Evolutionary conservation across 2,113 vertebrate genomes (phyloP).

Genomic region (Oncorhynchus mykiss): DNA sequence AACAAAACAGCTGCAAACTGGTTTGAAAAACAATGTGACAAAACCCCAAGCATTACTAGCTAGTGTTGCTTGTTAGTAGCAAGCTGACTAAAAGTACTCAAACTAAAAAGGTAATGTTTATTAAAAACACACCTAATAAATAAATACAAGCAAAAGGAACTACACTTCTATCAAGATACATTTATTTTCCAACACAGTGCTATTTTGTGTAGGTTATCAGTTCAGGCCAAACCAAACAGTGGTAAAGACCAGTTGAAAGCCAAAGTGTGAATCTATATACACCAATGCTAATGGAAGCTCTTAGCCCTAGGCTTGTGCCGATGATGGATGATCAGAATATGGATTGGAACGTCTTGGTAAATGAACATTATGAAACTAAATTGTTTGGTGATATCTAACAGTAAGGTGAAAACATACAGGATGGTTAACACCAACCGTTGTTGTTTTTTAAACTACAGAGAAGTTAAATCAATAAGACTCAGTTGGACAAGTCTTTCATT

Average conservation of each 20-base stretch:
- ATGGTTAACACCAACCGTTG: too few relatives aligned
- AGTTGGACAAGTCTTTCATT: not conserved
- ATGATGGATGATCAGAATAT: conserved; percentile 16
- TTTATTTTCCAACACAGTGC: not conserved
- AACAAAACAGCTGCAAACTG: conserved; percentile 31
- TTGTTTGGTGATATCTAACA: not conserved
- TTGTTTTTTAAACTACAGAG: too few relatives aligned
- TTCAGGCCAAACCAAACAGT: not conserved
- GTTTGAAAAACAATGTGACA: conserved; percentile 17
- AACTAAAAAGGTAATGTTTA: conserved; percentile 17
- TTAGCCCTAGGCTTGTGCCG: conserved; percentile 57
- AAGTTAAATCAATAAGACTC: too few relatives aligned
- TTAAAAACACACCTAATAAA: conserved; percentile 4
- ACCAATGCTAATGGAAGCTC: conserved; percentile 54
- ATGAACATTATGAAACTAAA: not conserved
- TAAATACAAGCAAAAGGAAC: not conserved
- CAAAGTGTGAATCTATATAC: not conserved
- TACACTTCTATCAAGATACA: not conserved
- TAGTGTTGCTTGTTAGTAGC: conserved; percentile 52
- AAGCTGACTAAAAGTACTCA: conserved; percentile 27
- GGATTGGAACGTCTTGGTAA: not conserved
- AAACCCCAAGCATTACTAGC: conserved; percentile 39
- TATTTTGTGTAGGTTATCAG: not conserved
- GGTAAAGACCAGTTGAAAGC: conserved; percentile 1
- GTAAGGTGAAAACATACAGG: not conserved